Evolutionary conservation across 1,140 invertebrate species (phyloP).

Genomic region (Notospermus geniculatus): DNA sequence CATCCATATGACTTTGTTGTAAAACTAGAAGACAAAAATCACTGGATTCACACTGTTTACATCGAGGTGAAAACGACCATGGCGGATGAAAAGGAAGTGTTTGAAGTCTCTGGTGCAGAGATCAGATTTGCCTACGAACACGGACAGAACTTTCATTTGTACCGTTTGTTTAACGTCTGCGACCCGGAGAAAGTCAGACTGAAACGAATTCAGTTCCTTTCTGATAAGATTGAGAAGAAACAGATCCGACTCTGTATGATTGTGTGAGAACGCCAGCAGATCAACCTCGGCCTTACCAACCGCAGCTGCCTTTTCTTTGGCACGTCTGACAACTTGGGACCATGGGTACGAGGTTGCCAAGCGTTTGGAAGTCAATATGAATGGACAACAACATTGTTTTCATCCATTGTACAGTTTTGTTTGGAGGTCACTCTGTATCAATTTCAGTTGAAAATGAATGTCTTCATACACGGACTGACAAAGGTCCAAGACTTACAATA

Average conservation of each 20-base stretch:
- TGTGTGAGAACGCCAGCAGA: too few species aligned
- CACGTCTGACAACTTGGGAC: too few species aligned
- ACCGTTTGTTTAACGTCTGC: slow-evolving; percentile 44
- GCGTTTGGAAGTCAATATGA: too few species aligned
- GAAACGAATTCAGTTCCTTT: slow-evolving; percentile 35
- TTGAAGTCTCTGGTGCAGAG: slow-evolving; percentile 44
- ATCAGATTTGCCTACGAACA: slow-evolving; percentile 42
- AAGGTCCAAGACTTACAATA: too few species aligned
- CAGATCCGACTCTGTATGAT: slow-evolving; percentile 40
- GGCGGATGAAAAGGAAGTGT: slow-evolving; percentile 37
- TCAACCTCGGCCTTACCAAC: too few species aligned
- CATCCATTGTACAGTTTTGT: too few species aligned
- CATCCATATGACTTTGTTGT: slow-evolving; percentile 44
- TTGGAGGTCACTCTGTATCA: too few species aligned
- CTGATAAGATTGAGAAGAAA: slow-evolving; percentile 31
- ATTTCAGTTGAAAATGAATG: too few species aligned
- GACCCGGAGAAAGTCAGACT: slow-evolving; percentile 30
- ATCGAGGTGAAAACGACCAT: slow-evolving; percentile 43
- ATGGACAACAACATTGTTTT: too few species aligned
- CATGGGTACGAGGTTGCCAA: too few species aligned
- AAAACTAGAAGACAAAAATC: slow-evolving; percentile 18
- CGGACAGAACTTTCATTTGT: slow-evolving; percentile 42
- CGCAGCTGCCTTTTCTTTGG: too few species aligned
- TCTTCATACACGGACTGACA: too few species aligned
- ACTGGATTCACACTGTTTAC: slow-evolving; percentile 19